Conservation (phyloP, 1,140 invertebrate genomes). For the Saccostrea echinata region DNA sequence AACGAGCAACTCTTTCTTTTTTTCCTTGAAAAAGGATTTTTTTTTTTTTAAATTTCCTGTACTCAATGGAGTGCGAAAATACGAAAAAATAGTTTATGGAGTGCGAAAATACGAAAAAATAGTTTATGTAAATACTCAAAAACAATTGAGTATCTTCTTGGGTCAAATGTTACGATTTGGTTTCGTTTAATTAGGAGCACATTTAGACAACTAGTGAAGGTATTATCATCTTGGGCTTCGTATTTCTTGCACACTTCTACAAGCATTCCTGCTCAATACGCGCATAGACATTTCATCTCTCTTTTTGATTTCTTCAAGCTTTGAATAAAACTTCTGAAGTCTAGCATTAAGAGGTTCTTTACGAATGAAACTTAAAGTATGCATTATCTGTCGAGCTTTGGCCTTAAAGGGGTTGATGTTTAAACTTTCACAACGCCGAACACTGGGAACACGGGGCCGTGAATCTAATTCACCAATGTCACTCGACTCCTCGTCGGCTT, state of each 20-base stretch:
- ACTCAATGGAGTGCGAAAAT: no score
- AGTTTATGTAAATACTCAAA: no score
- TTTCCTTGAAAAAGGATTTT: no score
- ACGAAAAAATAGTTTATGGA: no score
- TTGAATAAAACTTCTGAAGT: slow-evolving; percentile 38
- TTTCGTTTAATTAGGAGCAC: no score
- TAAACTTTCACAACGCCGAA: slow-evolving; percentile 9
- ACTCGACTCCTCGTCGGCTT: neutral
- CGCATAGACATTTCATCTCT: neutral
- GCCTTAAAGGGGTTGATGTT: slow-evolving; percentile 33
- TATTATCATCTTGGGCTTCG: neutral
- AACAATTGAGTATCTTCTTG: no score
- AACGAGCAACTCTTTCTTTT: no score
- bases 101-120: no score
- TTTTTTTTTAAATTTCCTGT: no score
- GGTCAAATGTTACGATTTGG: no score
- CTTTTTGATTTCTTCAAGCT: slow-evolving; percentile 16
- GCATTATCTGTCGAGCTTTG: neutral
- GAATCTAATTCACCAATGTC: neutral
- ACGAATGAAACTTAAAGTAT: slow-evolving; percentile 9
- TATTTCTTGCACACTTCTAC: slow-evolving; percentile 26
- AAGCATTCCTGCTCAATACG: neutral
- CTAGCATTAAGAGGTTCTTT: slow-evolving; percentile 26
- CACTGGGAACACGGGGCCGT: neutral
- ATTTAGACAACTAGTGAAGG: no score